A percentile compares a stretch with the other conserved stretches of the same genome.
These are phyloP conservation scores for Psittacara wagleri DNA, from an alignment of 2,113 vertebrate species.

Conservation along the genomic window DNA sequence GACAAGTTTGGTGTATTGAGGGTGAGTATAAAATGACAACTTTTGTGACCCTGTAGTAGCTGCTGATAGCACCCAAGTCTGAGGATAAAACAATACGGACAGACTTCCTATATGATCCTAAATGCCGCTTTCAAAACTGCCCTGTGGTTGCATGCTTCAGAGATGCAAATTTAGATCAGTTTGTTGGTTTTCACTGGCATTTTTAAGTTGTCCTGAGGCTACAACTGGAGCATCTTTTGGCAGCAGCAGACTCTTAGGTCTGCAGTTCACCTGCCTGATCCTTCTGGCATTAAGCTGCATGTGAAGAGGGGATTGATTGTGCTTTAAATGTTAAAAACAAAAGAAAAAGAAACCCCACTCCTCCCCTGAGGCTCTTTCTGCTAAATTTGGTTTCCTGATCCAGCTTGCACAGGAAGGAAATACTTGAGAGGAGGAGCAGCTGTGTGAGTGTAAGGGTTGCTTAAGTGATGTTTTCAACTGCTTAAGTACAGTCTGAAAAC, in stretches of 20 bases:
- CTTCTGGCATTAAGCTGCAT: not conserved
- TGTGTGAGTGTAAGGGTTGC: not conserved
- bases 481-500: not conserved
- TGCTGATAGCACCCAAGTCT: not conserved
- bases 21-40: not conserved
- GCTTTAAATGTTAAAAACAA: not conserved
- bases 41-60: not conserved
- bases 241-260: not conserved
- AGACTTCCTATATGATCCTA: not conserved
- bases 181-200: not conserved
- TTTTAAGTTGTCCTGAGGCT: not conserved
- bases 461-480: not conserved
- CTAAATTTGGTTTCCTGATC: not conserved
- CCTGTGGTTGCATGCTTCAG: not conserved
- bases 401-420: not conserved
- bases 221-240: not conserved
- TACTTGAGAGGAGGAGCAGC: not conserved
- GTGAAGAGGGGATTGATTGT: not conserved
- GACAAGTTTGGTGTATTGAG: not conserved
- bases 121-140: not conserved
- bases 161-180: not conserved
- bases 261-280: not conserved
- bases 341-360: fast-evolving
- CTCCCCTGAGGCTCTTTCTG: not conserved
- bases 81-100: not conserved